A percentile compares a stretch with the other conserved stretches of the same genome.
Evolutionary conservation across 2,888 invertebrate species (phyloP).

Genomic region (Stegana nigrithorax): DNA sequence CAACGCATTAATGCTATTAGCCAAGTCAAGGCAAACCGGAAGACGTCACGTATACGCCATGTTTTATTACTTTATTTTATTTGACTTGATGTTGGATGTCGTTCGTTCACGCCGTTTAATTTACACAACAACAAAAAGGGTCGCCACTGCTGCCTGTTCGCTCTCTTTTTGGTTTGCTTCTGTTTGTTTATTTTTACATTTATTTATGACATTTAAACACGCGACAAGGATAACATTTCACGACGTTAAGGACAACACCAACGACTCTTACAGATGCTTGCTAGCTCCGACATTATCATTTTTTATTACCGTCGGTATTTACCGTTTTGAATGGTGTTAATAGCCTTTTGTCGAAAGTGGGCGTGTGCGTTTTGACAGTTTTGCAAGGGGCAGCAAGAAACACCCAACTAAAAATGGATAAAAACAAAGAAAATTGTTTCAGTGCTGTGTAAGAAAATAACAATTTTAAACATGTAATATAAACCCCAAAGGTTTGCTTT

Average conservation of each 20-base stretch:
- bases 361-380: constrained; percentile 34
- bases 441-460: background rate
- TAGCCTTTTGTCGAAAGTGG: constrained; percentile 34
- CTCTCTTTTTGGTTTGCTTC: constrained; percentile 29
- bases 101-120: constrained; percentile 17
- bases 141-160: constrained; percentile 22
- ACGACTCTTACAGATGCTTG: background rate
- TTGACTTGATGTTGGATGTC: constrained; percentile 20
- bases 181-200: no score
- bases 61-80: background rate
- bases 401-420: background rate
- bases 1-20: no score
- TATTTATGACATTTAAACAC: constrained; percentile 52
- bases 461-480: no score
- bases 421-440: background rate
- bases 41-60: no score
- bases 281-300: constrained; percentile 26
- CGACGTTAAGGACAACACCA: background rate
- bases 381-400: background rate
- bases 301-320: constrained; percentile 21
- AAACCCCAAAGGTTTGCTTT: no score
- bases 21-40: no score
- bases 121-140: constrained; percentile 1
- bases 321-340: constrained; percentile 48
- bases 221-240: constrained; percentile 49